Evolutionary conservation across 2,888 invertebrate species (phyloP).

Genomic region (Ellobium chinense): DNA sequence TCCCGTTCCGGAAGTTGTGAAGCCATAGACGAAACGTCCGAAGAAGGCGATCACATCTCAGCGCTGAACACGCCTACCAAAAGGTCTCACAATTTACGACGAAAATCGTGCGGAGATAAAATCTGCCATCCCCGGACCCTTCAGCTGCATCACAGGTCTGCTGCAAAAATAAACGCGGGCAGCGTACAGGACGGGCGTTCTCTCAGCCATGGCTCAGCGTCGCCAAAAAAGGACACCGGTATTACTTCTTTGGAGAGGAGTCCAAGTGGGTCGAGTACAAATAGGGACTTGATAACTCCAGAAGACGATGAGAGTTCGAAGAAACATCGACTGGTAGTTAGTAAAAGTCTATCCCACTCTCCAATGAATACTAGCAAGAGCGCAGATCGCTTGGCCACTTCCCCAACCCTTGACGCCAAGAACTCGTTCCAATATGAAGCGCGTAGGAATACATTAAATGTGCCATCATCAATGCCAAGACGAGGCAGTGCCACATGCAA

Average conservation of each 20-base stretch:
- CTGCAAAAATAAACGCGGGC: not conserved
- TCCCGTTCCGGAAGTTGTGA: conserved; percentile 18
- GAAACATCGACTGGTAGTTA: not conserved
- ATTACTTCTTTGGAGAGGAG: not conserved
- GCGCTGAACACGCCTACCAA: not conserved
- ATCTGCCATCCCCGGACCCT: not conserved
- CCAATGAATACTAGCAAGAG: not conserved
- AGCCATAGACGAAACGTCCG: conserved; percentile 7
- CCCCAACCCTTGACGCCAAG: not conserved
- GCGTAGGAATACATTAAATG: conserved; percentile 19
- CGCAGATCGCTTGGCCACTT: not conserved
- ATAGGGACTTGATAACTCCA: not conserved
- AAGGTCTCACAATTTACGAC: not conserved
- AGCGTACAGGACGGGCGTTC: not conserved
- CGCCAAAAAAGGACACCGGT: not conserved
- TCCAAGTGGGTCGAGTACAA: not conserved
- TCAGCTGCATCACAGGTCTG: not conserved
- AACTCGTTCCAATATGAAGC: not conserved
- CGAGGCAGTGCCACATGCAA: conserved; percentile 3
- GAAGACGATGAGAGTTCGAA: too few relatives aligned
- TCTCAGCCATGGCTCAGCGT: not conserved
- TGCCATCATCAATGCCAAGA: not conserved
- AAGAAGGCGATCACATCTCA: conserved; percentile 13
- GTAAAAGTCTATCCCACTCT: not conserved
- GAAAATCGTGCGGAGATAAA: conserved; percentile 43